phyloP scores from a whole-genome alignment of 2,797 vertebrate species.

The Arrhamphus sclerolepis region DNA sequence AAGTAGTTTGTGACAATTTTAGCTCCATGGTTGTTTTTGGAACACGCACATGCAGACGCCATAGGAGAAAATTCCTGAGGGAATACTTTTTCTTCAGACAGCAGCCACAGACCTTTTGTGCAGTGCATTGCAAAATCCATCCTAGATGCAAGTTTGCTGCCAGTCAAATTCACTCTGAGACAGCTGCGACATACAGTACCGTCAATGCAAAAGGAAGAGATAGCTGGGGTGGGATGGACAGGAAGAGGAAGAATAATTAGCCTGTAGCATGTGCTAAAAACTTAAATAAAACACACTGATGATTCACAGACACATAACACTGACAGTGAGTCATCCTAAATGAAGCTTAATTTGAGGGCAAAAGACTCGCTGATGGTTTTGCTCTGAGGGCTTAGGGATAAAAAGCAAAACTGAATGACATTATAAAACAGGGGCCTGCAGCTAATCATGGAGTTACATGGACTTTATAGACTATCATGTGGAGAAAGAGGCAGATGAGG shows the following conservation, averaged over 20 bases:
- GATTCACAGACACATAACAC: constrained; percentile 49
- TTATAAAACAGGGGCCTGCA: constrained; percentile 35
- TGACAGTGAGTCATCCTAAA: constrained; percentile 63
- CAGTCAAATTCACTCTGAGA: constrained; percentile 21
- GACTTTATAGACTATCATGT: neutral
- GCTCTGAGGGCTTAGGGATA: constrained; percentile 49
- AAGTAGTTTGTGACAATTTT: constrained; percentile 51
- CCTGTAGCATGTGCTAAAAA: constrained; percentile 27
- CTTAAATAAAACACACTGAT: constrained; percentile 33
- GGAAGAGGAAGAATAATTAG: constrained; percentile 13
- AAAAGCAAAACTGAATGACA: constrained; percentile 40
- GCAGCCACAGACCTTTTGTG: constrained; percentile 48
- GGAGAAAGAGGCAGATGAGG: neutral
- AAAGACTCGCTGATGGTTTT: constrained; percentile 50
- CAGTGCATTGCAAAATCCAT: constrained; percentile 34
- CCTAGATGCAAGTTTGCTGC: constrained; percentile 35
- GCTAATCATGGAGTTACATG: constrained; percentile 21
- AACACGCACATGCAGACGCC: constrained; percentile 59
- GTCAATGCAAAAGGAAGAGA: constrained; percentile 6
- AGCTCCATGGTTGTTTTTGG: constrained; percentile 35
- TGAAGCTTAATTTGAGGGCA: constrained; percentile 55
- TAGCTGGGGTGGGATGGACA: constrained; percentile 17
- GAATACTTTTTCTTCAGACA: constrained; percentile 43
- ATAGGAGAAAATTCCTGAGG: constrained; percentile 50
- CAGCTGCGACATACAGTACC: constrained; percentile 21